These are phyloP conservation scores for Drosophila melanosoma DNA, from an alignment of 2,888 invertebrate species.

Conservation along the genomic window DNA sequence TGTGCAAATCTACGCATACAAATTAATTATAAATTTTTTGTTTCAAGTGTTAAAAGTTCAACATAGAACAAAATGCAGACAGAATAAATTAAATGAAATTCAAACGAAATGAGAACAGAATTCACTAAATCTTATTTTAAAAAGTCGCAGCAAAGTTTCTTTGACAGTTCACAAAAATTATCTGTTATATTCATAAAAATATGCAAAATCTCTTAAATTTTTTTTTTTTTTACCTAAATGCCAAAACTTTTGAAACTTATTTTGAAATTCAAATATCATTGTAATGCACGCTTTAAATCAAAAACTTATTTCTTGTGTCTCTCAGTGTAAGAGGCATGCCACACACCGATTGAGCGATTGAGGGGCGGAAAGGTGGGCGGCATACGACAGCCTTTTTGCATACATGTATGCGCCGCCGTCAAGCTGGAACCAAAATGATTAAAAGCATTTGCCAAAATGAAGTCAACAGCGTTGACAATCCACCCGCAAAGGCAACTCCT, in stretches of 20 bases:
- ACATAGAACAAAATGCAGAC: background rate
- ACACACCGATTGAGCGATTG: background rate
- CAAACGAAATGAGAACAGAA: background rate
- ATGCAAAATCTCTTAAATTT: conserved; percentile 5
- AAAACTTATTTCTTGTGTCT: conserved; percentile 9
- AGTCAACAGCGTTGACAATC: conserved; percentile 49
- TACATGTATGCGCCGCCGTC: conserved; percentile 37
- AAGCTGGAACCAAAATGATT: conserved; percentile 60
- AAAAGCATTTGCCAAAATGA: conserved; percentile 60
- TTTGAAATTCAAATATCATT: conserved; percentile 30
- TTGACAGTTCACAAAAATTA: background rate
- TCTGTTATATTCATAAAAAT: background rate
- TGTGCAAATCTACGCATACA: background rate
- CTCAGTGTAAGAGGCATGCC: conserved; percentile 19
- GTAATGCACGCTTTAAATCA: conserved; percentile 7
- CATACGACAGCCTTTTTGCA: conserved; percentile 51
- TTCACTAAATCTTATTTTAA: conserved; percentile 1
- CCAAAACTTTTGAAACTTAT: background rate
- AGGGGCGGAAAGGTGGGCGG: background rate
- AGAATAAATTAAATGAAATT: background rate
- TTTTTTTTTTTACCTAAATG: conserved; percentile 3
- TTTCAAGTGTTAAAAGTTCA: background rate
- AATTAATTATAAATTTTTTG: background rate
- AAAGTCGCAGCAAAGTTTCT: background rate
- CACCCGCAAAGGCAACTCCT: conserved; percentile 5